A percentile compares a stretch with the other conserved stretches of the same genome.
phyloP scores from a whole-genome alignment of 2,113 vertebrate species.

The Garra rufa region DNA sequence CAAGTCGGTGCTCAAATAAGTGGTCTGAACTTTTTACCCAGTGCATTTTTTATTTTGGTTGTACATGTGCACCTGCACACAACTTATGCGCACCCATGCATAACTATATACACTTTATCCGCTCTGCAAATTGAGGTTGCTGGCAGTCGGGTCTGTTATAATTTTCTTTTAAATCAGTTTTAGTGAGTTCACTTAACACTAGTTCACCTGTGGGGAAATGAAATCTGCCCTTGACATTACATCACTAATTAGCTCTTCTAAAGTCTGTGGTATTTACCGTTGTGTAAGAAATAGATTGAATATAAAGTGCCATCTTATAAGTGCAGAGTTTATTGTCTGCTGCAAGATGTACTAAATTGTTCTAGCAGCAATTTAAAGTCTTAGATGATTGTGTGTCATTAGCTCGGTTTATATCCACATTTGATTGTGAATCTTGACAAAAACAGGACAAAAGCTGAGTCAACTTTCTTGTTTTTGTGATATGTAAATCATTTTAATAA shows the following conservation, averaged over 20 bases:
- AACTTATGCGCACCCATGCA: too few species aligned
- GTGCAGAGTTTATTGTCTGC: background rate
- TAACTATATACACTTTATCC: background rate
- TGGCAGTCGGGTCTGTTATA: background rate
- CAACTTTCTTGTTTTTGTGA: background rate
- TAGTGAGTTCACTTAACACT: background rate
- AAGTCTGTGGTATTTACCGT: background rate
- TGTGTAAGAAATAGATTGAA: background rate
- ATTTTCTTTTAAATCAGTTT: background rate
- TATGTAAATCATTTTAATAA: too few species aligned
- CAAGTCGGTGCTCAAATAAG: too few species aligned
- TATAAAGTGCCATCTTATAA: background rate
- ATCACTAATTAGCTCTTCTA: background rate
- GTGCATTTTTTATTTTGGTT: too few species aligned
- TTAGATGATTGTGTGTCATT: background rate
- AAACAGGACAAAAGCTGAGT: background rate
- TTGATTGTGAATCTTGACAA: background rate
- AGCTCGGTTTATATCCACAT: background rate
- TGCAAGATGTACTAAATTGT: background rate
- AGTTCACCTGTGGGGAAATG: background rate
- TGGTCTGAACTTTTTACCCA: too few species aligned
- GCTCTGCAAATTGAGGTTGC: background rate
- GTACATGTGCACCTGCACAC: too few species aligned
- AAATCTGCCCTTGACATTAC: too few species aligned
- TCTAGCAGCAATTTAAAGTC: background rate